Evolutionary conservation across 2,888 invertebrate species (phyloP), one percentile per base, ranked within the genome.

Genomic region (Eumerus sabulonum): DNA sequence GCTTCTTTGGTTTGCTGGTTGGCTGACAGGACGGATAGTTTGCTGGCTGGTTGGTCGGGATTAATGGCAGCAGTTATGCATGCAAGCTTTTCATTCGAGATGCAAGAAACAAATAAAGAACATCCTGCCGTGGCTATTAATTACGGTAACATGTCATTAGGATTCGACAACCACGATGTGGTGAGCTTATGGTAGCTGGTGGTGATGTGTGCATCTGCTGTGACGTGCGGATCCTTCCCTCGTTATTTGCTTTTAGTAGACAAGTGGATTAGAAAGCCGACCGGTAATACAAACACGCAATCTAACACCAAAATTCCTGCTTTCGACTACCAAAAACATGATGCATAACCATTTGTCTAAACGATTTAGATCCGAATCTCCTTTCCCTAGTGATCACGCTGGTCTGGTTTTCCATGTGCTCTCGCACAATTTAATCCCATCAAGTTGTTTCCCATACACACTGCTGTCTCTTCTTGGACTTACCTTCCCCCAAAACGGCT

Each of bases 101-200:
- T 13, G 38, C 68, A 72, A 62, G 60, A 11, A 77, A 57, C 66
- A 67, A 72, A 66, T 72, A 72, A 79, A 79, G 67, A 68, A 70
- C 74, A 79, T 79, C 74, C 74, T 79, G 79, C 60, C 74, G 70
- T 64, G 79, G 70, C 74, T 68, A 79, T 79, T 79, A 79, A 79
- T 79, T 74, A 79, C 74, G 68, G 63, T 50, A 79, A 79, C 79
- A 79, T 79, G 70, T 64, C 79, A 79, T 79, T 74, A 79, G 64
- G 74, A 79, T 54, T 45, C 53, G 44, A 57, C 42, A 54, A 62
- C 76, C 72, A 60, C 72, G 66, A 66, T 66, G 71, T 62, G 51
- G 59, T 54, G 53, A 53, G 66, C 19, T 60, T 48, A 16, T 27
- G 27, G 27, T 27, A 27, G 27, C 27, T 27, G 27, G 27, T 27